Conservation (phyloP, 1,140 invertebrate genomes). For the Aporrectodea caliginosa region DNA sequence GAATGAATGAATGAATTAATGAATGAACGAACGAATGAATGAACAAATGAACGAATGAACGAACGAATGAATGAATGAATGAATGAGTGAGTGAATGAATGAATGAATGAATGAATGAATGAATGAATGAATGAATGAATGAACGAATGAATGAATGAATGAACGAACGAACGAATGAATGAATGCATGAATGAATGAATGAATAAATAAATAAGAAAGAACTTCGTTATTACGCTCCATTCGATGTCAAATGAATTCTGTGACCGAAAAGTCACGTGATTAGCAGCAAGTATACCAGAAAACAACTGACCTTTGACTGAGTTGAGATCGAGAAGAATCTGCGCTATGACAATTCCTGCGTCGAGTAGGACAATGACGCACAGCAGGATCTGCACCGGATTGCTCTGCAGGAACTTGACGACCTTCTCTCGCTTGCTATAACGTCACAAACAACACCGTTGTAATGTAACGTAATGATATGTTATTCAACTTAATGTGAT, state of each 20-base stretch:
- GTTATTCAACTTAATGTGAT: too few relatives aligned
- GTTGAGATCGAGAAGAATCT: conserved; percentile 33
- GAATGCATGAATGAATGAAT: neutral
- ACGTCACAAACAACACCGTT: neutral
- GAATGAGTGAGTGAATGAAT: too few relatives aligned
- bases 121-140: too few relatives aligned
- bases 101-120: too few relatives aligned
- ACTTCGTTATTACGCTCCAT: too few relatives aligned
- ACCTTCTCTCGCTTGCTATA: conserved; percentile 30
- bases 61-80: too few relatives aligned
- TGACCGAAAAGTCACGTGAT: too few relatives aligned
- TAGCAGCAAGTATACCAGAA: neutral
- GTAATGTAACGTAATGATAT: too few relatives aligned
- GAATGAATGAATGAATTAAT: too few relatives aligned
- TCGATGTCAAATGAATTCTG: too few relatives aligned
- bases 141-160: neutral
- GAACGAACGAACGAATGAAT: neutral
- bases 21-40: too few relatives aligned
- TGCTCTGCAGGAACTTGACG: conserved; percentile 32
- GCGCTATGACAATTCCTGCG: conserved; percentile 35
- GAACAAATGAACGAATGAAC: too few relatives aligned
- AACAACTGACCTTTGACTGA: conserved; percentile 29
- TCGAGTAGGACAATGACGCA: conserved; percentile 33
- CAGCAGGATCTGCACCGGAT: conserved; percentile 33
- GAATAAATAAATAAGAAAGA: neutral